A percentile compares a stretch with the other conserved stretches of the same genome.
Evolutionary conservation across 1,140 invertebrate species (phyloP).

Genomic region (Saccostrea echinata): DNA sequence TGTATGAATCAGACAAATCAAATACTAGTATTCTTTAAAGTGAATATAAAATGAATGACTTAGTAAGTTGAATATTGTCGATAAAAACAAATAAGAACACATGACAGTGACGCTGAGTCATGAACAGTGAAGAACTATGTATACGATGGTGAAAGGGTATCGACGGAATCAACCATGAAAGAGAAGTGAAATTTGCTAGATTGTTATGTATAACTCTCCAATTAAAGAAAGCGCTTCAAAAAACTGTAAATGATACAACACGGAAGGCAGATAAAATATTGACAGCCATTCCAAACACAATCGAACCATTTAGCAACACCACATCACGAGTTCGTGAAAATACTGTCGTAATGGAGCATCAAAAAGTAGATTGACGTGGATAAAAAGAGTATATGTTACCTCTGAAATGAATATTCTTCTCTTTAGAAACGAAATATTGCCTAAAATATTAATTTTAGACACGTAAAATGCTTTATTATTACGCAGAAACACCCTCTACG

Average conservation of each 20-base stretch:
- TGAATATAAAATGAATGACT: too few relatives aligned
- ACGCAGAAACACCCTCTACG: constrained; percentile 63
- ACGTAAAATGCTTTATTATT: constrained; percentile 42
- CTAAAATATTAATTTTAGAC: constrained; percentile 21
- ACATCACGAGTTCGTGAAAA: neutral
- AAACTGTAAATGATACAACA: neutral
- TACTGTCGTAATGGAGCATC: neutral
- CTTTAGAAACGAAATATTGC: neutral
- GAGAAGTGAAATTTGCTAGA: too few relatives aligned
- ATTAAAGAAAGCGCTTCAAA: neutral
- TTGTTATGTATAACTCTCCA: too few relatives aligned
- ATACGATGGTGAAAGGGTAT: neutral
- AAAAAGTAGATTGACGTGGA: neutral
- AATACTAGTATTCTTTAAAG: too few relatives aligned
- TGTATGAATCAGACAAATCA: too few relatives aligned
- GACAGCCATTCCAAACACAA: constrained; percentile 36
- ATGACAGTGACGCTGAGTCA: constrained; percentile 4
- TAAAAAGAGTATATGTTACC: neutral
- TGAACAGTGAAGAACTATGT: neutral
- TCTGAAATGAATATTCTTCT: neutral
- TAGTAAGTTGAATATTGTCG: too few relatives aligned
- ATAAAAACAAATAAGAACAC: too few relatives aligned
- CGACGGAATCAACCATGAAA: too few relatives aligned
- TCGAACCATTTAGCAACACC: constrained; percentile 36
- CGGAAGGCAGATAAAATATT: constrained; percentile 31